A percentile compares a stretch with the other conserved stretches of the same genome.
Evolutionary conservation across 2,797 vertebrate genomes (phyloP).

Genomic region (Echiichthys vipera): DNA sequence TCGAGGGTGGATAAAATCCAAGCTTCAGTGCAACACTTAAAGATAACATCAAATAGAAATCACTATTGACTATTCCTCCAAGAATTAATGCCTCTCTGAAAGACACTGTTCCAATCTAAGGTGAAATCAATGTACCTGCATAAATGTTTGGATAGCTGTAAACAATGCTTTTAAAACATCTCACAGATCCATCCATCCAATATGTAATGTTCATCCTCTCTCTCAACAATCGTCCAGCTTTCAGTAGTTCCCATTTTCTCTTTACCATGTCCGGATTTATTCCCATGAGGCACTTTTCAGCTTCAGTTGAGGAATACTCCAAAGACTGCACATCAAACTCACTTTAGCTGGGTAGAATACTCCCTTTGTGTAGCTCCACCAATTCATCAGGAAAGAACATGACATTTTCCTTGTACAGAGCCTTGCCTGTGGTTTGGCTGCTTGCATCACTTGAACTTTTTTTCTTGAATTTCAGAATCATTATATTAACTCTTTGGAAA

Average conservation of each 20-base stretch:
- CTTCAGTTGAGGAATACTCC: slow-evolving; percentile 18
- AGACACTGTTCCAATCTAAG: not conserved
- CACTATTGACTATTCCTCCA: not conserved
- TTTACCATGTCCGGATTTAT: not conserved
- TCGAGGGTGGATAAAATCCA: not conserved
- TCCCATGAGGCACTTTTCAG: slow-evolving; percentile 7
- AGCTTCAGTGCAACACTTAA: not conserved
- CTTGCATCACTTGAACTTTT: not conserved
- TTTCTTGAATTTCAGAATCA: not conserved
- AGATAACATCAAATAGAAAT: not conserved
- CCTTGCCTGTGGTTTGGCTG: slow-evolving; percentile 5
- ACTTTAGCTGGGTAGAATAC: not conserved
- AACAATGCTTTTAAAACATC: not conserved
- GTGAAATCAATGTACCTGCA: not conserved
- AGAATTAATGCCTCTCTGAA: not conserved
- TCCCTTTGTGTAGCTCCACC: slow-evolving; percentile 7
- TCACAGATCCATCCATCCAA: not conserved
- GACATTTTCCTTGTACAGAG: not conserved
- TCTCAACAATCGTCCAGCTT: not conserved
- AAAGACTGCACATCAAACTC: slow-evolving; percentile 18
- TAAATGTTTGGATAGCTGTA: not conserved
- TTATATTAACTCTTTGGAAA: not conserved
- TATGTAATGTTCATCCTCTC: not conserved
- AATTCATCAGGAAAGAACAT: slow-evolving; percentile 23
- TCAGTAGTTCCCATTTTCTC: not conserved